Evolutionary conservation across 1,140 invertebrate species (phyloP).

Genomic region (Chymomyza costata): DNA sequence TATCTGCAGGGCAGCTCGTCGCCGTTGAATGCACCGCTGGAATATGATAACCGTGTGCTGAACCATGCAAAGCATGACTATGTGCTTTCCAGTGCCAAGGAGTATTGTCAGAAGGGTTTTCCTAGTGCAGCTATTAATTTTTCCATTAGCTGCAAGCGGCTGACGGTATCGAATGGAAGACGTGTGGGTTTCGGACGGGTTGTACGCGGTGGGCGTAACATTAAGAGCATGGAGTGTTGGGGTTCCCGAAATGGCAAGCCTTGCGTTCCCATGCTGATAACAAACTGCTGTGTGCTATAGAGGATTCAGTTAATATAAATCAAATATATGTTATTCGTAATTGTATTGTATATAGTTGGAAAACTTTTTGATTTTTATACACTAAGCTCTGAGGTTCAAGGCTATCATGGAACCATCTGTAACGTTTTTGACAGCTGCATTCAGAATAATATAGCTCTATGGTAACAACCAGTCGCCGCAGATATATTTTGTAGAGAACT

Average conservation of each 20-base stretch:
- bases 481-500: too few species aligned
- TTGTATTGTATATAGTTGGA: too few species aligned
- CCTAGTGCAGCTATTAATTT: constrained; percentile 37
- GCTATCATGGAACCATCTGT: too few species aligned
- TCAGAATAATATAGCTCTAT: too few species aligned
- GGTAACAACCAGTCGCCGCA: too few species aligned
- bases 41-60: constrained; percentile 36
- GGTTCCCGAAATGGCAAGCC: constrained; percentile 43
- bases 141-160: constrained; percentile 45
- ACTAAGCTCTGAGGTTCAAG: too few species aligned
- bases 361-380: too few species aligned
- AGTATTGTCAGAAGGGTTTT: constrained; percentile 37
- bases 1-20: constrained; percentile 20
- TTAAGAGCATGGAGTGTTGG: constrained; percentile 26
- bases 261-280: constrained; percentile 17
- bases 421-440: too few species aligned
- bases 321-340: too few species aligned
- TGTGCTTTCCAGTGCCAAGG: constrained; percentile 35
- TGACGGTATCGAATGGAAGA: constrained; percentile 36
- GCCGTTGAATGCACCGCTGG: constrained; percentile 17
- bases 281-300: constrained; percentile 32
- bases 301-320: too few species aligned
- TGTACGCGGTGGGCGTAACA: constrained; percentile 28
- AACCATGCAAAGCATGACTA: constrained; percentile 19
- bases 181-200: constrained; percentile 48